Evolutionary conservation across 2,888 invertebrate species (phyloP).

Genomic region (Neuroscelio doddi): DNA sequence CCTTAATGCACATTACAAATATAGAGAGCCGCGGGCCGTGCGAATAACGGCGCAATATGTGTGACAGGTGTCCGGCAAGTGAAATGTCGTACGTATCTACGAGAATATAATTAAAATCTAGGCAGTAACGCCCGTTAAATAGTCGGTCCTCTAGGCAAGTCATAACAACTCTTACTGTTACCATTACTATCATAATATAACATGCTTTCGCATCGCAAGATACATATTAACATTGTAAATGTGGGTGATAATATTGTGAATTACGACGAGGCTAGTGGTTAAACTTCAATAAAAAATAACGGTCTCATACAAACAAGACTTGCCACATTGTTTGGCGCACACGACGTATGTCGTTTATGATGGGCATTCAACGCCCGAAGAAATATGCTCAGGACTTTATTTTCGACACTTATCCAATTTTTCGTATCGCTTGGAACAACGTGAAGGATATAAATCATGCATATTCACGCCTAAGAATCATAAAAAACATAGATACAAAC

Average conservation of each 20-base stretch:
- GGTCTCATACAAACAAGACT: background rate
- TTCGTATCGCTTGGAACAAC: no score
- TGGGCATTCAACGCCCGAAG: no score
- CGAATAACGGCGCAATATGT: conserved; percentile 47
- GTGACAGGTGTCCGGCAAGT: conserved; percentile 63
- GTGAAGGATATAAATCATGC: no score
- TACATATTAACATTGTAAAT: conserved; percentile 19
- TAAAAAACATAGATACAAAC: no score
- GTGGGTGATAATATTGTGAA: conserved; percentile 32
- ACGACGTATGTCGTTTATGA: no score
- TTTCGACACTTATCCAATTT: no score
- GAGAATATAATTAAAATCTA: conserved; percentile 60
- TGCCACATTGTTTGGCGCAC: background rate
- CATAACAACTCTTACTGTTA: conserved; percentile 30
- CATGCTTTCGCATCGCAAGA: conserved; percentile 2
- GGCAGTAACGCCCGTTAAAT: conserved; percentile 37
- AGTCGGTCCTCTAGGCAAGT: conserved; percentile 28
- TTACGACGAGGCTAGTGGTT: conserved; percentile 25
- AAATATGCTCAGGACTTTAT: no score
- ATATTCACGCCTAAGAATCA: no score
- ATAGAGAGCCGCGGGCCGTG: conserved; percentile 28
- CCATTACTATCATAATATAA: conserved; percentile 32
- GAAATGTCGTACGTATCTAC: conserved; percentile 37
- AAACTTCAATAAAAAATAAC: conserved; percentile 2
- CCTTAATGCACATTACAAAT: conserved; percentile 35